A percentile compares a stretch with the other conserved stretches of the same genome.
Conservation (phyloP, 2,113 vertebrate genomes). For the Cariama cristata region DNA sequence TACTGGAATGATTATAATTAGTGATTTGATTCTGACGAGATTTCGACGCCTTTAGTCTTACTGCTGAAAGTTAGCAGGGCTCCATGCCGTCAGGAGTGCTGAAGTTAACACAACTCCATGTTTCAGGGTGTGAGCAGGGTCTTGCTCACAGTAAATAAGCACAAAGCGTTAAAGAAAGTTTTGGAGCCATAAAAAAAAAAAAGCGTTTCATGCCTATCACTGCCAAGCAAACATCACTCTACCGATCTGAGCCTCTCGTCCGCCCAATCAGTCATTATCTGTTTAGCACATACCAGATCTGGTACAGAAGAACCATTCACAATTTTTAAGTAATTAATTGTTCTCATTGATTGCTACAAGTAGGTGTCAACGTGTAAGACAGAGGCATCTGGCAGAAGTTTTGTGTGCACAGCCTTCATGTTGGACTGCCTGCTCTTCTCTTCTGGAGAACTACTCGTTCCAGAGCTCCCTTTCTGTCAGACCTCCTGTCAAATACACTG, state of each 20-base stretch:
- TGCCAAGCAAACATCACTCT: not conserved
- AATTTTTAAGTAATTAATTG: not conserved
- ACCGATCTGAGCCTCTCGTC: fast-evolving
- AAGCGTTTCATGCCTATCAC: not conserved
- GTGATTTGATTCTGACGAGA: not conserved
- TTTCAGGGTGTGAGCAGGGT: not conserved
- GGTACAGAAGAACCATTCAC: not conserved
- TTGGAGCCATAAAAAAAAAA: not conserved
- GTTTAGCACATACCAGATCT: not conserved
- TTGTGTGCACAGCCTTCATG: not conserved
- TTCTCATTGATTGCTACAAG: not conserved
- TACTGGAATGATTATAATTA: not conserved
- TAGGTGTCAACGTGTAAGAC: not conserved
- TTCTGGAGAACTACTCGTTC: not conserved
- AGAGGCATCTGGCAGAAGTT: not conserved
- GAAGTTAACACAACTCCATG: not conserved
- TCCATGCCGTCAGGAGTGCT: fast-evolving
- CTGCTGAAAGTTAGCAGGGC: not conserved
- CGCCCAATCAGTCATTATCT: not conserved
- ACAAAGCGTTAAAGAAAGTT: not conserved
- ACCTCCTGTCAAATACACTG: not conserved
- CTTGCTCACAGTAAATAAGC: not conserved
- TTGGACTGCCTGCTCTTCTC: not conserved
- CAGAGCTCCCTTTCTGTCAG: not conserved
- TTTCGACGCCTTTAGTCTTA: not conserved